A percentile compares a stretch with the other conserved stretches of the same genome.
Evolutionary conservation across 2,888 invertebrate genomes (phyloP).

Genomic region (Oligia fasciuncula): DNA sequence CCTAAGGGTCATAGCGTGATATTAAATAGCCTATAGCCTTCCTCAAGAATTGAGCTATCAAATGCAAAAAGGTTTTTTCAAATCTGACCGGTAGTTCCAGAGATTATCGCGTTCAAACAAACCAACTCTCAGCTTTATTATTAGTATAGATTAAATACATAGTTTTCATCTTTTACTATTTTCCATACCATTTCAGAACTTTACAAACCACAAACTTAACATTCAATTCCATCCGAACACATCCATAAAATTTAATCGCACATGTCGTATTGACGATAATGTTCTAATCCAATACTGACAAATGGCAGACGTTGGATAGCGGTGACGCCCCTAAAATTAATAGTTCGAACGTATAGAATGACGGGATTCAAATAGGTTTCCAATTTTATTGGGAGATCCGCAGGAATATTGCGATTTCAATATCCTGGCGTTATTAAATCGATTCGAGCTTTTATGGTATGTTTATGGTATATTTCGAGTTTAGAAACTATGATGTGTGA

Average conservation of each 20-base stretch:
- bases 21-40: too few species aligned
- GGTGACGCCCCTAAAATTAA: conserved; percentile 56
- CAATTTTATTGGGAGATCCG: neutral
- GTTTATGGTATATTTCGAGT: neutral
- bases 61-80: too few species aligned
- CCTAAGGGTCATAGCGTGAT: too few species aligned
- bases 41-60: too few species aligned
- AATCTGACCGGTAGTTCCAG: too few species aligned
- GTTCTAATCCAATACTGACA: conserved; percentile 48
- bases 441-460: neutral
- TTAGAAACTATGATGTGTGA: neutral
- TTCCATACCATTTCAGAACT: neutral
- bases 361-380: neutral
- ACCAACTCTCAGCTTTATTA: too few species aligned
- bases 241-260: conserved; percentile 28
- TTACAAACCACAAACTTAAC: neutral
- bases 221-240: conserved; percentile 11
- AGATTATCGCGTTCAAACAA: too few species aligned
- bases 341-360: conserved; percentile 18
- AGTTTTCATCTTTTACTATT: neutral
- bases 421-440: neutral
- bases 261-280: conserved; percentile 34
- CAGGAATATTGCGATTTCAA: conserved; percentile 3
- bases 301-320: conserved; percentile 48
- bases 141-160: too few species aligned